phyloP scores from a whole-genome alignment of 2,888 invertebrate species.

The Dynastes hyllus region DNA sequence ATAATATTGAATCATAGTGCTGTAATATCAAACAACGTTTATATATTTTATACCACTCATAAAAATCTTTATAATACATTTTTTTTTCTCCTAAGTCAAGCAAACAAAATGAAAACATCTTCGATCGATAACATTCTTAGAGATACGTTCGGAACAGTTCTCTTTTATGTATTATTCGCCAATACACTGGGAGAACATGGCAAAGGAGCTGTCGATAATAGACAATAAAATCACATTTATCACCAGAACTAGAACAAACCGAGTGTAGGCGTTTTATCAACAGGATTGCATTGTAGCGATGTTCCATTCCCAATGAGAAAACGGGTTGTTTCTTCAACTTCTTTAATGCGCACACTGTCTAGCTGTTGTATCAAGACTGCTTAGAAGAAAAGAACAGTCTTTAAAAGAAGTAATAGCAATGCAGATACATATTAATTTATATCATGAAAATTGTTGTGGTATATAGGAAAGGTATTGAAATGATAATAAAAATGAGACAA shows the following conservation, averaged over 20 bases:
- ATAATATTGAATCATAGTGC: too few species aligned
- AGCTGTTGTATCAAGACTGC: too few species aligned
- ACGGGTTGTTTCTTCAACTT: background rate
- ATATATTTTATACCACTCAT: too few species aligned
- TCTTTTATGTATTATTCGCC: constrained; percentile 8
- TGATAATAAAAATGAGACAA: too few species aligned
- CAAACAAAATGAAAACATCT: constrained; percentile 6
- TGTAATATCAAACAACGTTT: too few species aligned
- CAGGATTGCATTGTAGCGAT: constrained; percentile 16
- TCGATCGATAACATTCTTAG: background rate
- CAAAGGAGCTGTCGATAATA: constrained; percentile 22
- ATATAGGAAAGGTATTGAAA: background rate
- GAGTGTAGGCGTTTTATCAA: constrained; percentile 8
- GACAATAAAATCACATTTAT: constrained; percentile 22
- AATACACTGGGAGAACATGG: background rate
- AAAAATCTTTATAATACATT: too few species aligned
- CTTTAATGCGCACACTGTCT: background rate
- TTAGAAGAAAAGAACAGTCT: too few species aligned
- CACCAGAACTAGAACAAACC: constrained; percentile 22
- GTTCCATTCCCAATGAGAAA: background rate
- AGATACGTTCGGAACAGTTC: background rate
- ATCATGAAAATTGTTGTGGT: too few species aligned
- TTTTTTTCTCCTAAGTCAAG: background rate
- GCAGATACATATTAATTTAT: too few species aligned
- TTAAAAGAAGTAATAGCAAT: too few species aligned